Percentiles rank a stretch among this genome's conserved stretches.
Conservation (phyloP, 1,140 invertebrate species). For the Drosophila auraria region DNA sequence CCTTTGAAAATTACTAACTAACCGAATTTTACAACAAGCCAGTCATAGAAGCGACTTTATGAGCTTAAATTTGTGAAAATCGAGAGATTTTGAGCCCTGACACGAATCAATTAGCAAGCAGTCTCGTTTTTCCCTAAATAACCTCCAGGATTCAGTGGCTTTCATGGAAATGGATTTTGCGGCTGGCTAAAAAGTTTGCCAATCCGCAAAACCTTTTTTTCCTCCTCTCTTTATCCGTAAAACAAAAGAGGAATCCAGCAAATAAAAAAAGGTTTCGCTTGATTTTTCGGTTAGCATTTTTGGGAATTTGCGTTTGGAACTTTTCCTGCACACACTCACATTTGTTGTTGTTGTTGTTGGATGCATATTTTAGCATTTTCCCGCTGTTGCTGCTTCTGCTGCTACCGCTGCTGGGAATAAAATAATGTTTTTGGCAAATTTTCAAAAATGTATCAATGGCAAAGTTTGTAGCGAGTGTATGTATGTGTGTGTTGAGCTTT, state of each 20-base stretch:
- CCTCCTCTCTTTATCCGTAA: slow-evolving; percentile 7
- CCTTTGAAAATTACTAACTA: too few species aligned
- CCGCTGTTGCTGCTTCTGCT: slow-evolving; percentile 8
- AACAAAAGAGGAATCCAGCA: slow-evolving; percentile 28
- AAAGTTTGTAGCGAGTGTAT: slow-evolving; percentile 24
- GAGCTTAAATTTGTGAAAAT: background rate
- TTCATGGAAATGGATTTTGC: slow-evolving; percentile 46
- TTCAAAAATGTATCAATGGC: slow-evolving; percentile 66
- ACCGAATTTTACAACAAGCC: too few species aligned
- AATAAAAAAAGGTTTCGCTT: slow-evolving; percentile 27
- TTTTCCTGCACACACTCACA: slow-evolving; percentile 11
- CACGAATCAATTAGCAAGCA: slow-evolving; percentile 34
- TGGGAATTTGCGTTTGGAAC: slow-evolving; percentile 27
- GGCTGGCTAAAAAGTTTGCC: slow-evolving; percentile 41
- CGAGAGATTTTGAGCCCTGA: background rate
- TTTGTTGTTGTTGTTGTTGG: slow-evolving; percentile 4
- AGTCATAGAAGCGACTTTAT: background rate
- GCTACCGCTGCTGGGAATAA: slow-evolving; percentile 45
- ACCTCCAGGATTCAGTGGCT: slow-evolving; percentile 15
- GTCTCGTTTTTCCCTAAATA: background rate
- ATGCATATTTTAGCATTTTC: slow-evolving; percentile 47
- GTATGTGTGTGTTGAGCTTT: slow-evolving; percentile 32
- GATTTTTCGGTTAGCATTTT: slow-evolving; percentile 41
- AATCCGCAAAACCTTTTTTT: slow-evolving; percentile 16
- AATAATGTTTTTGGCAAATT: slow-evolving; percentile 65